Conservation (phyloP, 2,797 vertebrate species). For the Erpetoichthys calabaricus region DNA sequence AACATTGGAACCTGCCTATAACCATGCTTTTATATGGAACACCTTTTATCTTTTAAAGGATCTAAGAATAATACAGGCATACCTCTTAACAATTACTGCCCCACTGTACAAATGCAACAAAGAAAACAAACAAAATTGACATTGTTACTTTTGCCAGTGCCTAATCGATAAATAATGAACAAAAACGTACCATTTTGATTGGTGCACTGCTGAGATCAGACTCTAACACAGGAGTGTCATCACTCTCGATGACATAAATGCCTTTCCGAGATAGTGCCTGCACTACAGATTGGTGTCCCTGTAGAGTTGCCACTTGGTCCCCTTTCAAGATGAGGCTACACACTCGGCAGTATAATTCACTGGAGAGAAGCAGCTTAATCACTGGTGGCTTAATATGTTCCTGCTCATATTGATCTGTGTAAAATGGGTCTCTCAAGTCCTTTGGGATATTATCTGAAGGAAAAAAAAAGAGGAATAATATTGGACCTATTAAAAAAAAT, state of each 20-base stretch:
- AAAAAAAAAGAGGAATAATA: not conserved
- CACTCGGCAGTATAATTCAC: constrained; percentile 91
- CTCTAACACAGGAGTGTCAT: constrained; percentile 77
- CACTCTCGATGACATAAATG: constrained; percentile 91
- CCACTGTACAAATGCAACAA: too few species aligned
- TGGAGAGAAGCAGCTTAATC: constrained; percentile 76
- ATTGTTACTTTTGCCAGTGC: too few species aligned
- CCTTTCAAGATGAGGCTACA: constrained; percentile 88
- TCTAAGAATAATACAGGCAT: too few species aligned
- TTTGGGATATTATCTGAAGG: constrained; percentile 83
- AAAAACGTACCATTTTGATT: constrained; percentile 87
- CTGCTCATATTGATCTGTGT: constrained; percentile 93
- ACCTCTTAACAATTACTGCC: too few species aligned
- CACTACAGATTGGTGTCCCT: constrained; percentile 85
- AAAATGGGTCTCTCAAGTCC: constrained; percentile 88
- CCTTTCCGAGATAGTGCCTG: constrained; percentile 88
- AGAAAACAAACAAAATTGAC: too few species aligned
- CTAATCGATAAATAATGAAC: too few species aligned
- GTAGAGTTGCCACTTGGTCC: constrained; percentile 77
- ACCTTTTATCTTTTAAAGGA: too few species aligned
- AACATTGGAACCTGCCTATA: too few species aligned
- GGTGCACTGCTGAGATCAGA: constrained; percentile 69
- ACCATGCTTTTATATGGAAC: too few species aligned
- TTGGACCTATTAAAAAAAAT: too few species aligned
- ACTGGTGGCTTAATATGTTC: constrained; percentile 95